Conservation (phyloP, 1,140 invertebrate species). For the Danaus melanippus region DNA sequence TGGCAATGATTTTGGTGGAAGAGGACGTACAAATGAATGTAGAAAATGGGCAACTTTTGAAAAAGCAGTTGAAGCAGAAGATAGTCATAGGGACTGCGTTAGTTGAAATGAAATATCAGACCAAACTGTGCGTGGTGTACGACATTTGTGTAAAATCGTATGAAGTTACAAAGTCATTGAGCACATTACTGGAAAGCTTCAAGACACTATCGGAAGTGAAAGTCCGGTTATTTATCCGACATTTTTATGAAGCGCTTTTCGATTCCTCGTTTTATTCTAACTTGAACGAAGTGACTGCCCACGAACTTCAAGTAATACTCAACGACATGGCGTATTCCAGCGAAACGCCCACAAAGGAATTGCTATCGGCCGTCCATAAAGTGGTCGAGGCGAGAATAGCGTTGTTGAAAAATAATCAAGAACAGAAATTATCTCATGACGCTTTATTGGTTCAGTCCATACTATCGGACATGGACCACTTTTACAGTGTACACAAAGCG, state of each 20-base stretch:
- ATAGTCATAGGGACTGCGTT: slow-evolving; percentile 32
- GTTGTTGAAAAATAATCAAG: slow-evolving; percentile 18
- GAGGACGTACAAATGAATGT: slow-evolving; percentile 17
- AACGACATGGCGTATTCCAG: slow-evolving; percentile 42
- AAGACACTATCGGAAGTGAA: slow-evolving; percentile 28
- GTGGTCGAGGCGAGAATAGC: slow-evolving; percentile 30
- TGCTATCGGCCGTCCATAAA: slow-evolving; percentile 32
- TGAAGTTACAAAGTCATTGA: slow-evolving; percentile 33
- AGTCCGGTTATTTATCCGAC: slow-evolving; percentile 23
- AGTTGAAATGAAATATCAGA: slow-evolving; percentile 39
- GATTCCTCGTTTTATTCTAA: slow-evolving; percentile 34
- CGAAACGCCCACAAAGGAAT: slow-evolving; percentile 30
- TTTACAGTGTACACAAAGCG: slow-evolving; percentile 27
- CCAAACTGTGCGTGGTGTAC: slow-evolving; percentile 35
- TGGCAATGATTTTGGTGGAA: slow-evolving; percentile 18
- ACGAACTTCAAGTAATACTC: slow-evolving; percentile 44
- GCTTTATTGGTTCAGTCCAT: slow-evolving; percentile 37
- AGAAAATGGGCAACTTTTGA: slow-evolving; percentile 11
- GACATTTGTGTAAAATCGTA: slow-evolving; percentile 35
- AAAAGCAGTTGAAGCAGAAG: slow-evolving; percentile 34
- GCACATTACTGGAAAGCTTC: slow-evolving; percentile 29
- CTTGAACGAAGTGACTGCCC: slow-evolving; percentile 28
- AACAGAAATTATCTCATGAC: slow-evolving; percentile 26
- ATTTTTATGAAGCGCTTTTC: slow-evolving; percentile 30
- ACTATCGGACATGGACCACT: slow-evolving; percentile 50